phyloP scores from a whole-genome alignment of 2,888 invertebrate genomes.

The Philopedon plagiatum region DNA sequence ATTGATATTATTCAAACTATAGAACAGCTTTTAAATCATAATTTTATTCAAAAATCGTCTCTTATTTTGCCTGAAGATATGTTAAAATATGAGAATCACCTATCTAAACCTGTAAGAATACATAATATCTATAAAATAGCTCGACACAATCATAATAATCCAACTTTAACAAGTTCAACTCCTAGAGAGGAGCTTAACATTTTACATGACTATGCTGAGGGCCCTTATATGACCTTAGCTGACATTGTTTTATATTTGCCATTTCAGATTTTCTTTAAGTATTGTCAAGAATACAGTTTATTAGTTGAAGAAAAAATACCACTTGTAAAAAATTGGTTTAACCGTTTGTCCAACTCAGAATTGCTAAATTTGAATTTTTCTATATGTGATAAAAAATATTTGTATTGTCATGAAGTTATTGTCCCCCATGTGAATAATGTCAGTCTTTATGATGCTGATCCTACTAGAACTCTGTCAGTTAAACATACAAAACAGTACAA shows the following conservation, averaged over 20 bases:
- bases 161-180: constrained; percentile 67
- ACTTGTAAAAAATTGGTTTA: constrained; percentile 77
- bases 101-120: constrained; percentile 85
- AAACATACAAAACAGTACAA: constrained; percentile 85
- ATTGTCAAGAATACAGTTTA: constrained; percentile 48
- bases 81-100: constrained; percentile 86
- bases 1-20: constrained; percentile 80
- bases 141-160: constrained; percentile 70
- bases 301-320: constrained; percentile 71
- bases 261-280: constrained; percentile 74
- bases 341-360: constrained; percentile 61
- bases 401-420: constrained; percentile 24
- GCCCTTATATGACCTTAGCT: constrained; percentile 84
- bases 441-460: constrained; percentile 85
- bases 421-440: constrained; percentile 70
- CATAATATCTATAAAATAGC: constrained; percentile 88
- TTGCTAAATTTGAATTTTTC: constrained; percentile 42
- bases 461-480: constrained; percentile 81
- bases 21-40: constrained; percentile 65
- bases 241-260: constrained; percentile 86
- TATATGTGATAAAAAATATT: neutral
- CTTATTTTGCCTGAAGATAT: constrained; percentile 78
- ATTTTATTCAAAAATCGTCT: constrained; percentile 48
- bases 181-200: constrained; percentile 72
- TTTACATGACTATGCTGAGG: constrained; percentile 86